phyloP scores from a whole-genome alignment of 2,888 invertebrate species.

The Ichneumon xanthorius region DNA sequence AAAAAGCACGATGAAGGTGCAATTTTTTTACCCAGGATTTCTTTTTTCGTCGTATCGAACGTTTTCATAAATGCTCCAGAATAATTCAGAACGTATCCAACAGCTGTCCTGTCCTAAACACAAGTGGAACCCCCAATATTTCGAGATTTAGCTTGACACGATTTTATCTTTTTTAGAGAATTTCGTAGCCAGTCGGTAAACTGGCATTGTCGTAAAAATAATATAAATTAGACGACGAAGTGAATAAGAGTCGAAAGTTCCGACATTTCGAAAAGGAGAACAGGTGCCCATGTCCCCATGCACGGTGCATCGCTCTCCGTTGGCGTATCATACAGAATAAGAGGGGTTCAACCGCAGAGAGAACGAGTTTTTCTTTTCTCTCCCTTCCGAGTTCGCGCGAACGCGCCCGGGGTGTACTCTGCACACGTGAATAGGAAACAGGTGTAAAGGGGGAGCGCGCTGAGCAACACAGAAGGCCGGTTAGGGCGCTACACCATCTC shows the following conservation, averaged over 20 bases:
- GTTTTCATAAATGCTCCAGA: too few relatives aligned
- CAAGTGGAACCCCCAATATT: too few relatives aligned
- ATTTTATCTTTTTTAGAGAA: not conserved
- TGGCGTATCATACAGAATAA: constrained; percentile 28
- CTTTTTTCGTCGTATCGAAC: too few relatives aligned
- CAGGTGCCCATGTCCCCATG: constrained; percentile 52
- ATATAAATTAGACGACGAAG: constrained; percentile 7
- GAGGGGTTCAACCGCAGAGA: constrained; percentile 29
- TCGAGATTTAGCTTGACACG: too few relatives aligned
- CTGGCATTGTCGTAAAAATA: constrained; percentile 2
- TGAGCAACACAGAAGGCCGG: constrained; percentile 40
- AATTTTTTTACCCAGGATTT: too few relatives aligned
- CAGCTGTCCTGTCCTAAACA: too few relatives aligned
- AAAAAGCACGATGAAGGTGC: too few relatives aligned
- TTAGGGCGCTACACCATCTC: constrained; percentile 34
- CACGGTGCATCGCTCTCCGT: constrained; percentile 53
- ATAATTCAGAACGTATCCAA: too few relatives aligned
- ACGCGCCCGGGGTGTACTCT: constrained; percentile 31
- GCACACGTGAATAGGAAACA: constrained; percentile 68
- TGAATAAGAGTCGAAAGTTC: constrained; percentile 11
- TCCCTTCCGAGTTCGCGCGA: constrained; percentile 20
- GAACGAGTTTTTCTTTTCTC: constrained; percentile 54
- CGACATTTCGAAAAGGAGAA: constrained; percentile 32
- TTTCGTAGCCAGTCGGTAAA: not conserved
- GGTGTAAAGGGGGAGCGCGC: constrained; percentile 64